phyloP scores from a whole-genome alignment of 30 jellyfish, hydroid and myxozoan species.

The Pelagia noctiluca region DNA sequence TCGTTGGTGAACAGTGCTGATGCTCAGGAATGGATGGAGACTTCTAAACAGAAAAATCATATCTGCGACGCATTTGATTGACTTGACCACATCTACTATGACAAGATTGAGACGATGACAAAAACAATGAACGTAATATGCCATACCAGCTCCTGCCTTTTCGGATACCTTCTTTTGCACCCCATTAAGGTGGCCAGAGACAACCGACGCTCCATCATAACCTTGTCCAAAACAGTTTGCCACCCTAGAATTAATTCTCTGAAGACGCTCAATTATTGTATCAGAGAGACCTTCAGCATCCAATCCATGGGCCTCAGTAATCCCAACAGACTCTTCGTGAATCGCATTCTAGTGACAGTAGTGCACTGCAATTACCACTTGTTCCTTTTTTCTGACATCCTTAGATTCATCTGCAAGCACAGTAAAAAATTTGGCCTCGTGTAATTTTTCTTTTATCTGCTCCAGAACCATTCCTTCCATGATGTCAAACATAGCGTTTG shows the following conservation, averaged over 20 bases:
- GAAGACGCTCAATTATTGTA: no score
- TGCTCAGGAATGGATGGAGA: no score
- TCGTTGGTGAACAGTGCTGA: no score
- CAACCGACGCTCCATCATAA: no score
- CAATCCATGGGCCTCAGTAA: no score
- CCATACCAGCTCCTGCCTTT: conserved; percentile 55
- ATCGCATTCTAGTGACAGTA: conserved; percentile 33
- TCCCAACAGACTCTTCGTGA: no score
- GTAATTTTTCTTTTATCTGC: conserved; percentile 18
- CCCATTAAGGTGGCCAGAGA: conserved; percentile 60
- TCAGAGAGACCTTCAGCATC: conserved; percentile 52
- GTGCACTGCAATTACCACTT: conserved; percentile 50
- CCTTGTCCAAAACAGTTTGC: conserved; percentile 46
- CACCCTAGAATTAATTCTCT: not conserved
- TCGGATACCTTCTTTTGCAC: conserved; percentile 33
- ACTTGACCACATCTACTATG: conserved; percentile 40
- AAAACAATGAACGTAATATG: no score
- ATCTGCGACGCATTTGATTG: no score
- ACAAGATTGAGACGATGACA: conserved; percentile 57
- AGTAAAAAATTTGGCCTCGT: conserved; percentile 16
- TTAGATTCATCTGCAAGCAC: conserved; percentile 58
- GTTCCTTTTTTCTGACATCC: conserved; percentile 39
- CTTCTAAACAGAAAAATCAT: no score
- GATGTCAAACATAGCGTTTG: conserved; percentile 37
- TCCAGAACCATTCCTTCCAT: conserved; percentile 36